Evolutionary conservation across 2,888 invertebrate species (phyloP), one percentile per base, ranked within the genome.

Genomic region (Cephus pulcher): DNA sequence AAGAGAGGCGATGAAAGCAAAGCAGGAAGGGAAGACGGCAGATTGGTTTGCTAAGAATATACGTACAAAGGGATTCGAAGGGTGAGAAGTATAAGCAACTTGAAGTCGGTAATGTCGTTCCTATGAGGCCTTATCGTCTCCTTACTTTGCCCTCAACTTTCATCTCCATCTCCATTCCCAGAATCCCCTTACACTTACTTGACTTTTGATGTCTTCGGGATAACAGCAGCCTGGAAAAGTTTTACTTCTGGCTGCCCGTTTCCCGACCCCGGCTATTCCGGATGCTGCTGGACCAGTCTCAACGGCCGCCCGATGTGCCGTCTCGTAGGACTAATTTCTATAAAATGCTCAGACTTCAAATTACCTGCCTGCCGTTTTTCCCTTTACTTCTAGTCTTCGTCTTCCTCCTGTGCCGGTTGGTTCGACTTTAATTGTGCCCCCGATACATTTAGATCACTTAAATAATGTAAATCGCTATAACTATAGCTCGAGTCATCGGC

Each of bases 121-220:
- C 77, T 37, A 75, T n/a, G 82, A 76, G 80, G 81, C 76, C 80
- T 84, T 83, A 81, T 84, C 81, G 76, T 56, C 73, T 71, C 9
- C 71, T 71, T 33, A 71, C 71, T 71, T 81, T 80, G 76, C 33
- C 78, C 71, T 73, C 69, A 76, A 81, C 82, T 84, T 69, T 69
- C 76, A 78, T 80, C 75, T 70, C 74, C 80, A 69, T 69, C 76
- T 76, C 32, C 69, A 56, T 69, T 78, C 74, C 70, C 69, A 37
- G 69, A 32, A 68, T 69, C 40, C 75, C 32, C 70, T 74, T 56
- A n/a, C 40, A 33, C 33, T 71, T 71, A 71, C 71, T 71, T 15
- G 71, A 71, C 71, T 71, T 71, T 71, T 71, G 71, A 71, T 71
- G 71, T 33, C 71, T 71, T 71, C 71, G 32, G 71, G 71, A 71